Conservation (phyloP, 2,888 invertebrate genomes). For the Baccha elongata region DNA sequence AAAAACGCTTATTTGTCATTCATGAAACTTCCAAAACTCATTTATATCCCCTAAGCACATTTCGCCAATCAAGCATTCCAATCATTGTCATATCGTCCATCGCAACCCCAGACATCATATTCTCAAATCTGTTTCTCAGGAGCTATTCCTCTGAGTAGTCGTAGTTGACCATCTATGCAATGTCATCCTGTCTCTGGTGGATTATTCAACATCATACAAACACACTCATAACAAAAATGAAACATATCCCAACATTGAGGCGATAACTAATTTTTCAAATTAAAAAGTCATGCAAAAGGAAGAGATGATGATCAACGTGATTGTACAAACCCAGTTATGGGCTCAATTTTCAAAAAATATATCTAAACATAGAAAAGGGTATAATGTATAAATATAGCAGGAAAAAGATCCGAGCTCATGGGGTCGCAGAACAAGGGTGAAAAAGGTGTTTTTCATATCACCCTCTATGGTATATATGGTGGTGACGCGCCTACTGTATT, state of each 20-base stretch:
- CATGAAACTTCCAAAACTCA: conserved; percentile 53
- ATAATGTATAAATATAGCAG: not conserved
- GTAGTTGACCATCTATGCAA: conserved; percentile 25
- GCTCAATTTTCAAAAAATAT: not conserved
- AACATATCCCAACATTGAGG: conserved; percentile 12
- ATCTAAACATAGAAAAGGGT: not conserved
- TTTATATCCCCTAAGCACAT: conserved; percentile 39
- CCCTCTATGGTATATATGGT: conserved; percentile 40
- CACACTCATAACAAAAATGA: conserved; percentile 44
- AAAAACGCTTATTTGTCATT: conserved; percentile 60
- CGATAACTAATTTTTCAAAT: conserved; percentile 82
- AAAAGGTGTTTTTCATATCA: conserved; percentile 64
- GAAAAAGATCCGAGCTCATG: conserved; percentile 39
- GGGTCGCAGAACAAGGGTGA: conserved; percentile 60
- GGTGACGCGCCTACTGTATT: conserved; percentile 73
- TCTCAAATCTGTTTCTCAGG: conserved; percentile 54
- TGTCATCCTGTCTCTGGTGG: conserved; percentile 39
- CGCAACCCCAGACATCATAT: conserved; percentile 38
- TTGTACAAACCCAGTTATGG: conserved; percentile 41
- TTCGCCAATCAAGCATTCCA: conserved; percentile 67
- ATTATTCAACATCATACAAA: conserved; percentile 19
- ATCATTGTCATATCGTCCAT: conserved; percentile 61
- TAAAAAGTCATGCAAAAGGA: conserved; percentile 79
- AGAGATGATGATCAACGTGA: conserved; percentile 61
- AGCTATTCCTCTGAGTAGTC: conserved; percentile 42